Evolutionary conservation across 2,113 vertebrate genomes (phyloP).

Genomic region (Eubucco bourcierii): DNA sequence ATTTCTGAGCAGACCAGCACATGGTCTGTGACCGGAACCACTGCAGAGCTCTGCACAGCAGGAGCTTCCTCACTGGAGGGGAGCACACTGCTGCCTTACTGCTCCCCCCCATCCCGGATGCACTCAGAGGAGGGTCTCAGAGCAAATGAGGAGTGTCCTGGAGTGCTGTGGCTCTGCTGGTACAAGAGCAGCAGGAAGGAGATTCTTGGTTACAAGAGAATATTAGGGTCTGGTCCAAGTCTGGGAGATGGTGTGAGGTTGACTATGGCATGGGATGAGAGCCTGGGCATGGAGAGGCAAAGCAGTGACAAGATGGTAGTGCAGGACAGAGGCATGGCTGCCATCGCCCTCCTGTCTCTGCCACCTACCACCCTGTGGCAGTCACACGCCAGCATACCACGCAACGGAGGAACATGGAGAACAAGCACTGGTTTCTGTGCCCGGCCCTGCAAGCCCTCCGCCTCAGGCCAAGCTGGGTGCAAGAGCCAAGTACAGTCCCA

Average conservation of each 20-base stretch:
- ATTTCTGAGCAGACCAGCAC: background rate
- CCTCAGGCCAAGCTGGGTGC: background rate
- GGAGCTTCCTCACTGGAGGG: accelerated
- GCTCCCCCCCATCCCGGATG: background rate
- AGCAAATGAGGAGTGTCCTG: background rate
- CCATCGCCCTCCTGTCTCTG: background rate
- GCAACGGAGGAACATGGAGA: accelerated
- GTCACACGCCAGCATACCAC: background rate
- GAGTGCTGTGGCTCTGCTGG: accelerated
- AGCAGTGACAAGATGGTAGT: slow-evolving; percentile 52
- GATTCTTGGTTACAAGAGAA: background rate
- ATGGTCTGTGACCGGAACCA: background rate
- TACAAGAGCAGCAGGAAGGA: background rate
- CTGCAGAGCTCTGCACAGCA: background rate
- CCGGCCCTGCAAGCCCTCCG: background rate
- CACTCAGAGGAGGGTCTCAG: background rate
- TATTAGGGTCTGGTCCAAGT: background rate
- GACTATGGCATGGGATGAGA: slow-evolving; percentile 66
- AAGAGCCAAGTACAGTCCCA: background rate
- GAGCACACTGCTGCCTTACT: background rate
- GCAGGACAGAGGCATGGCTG: background rate
- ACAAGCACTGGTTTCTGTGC: accelerated
- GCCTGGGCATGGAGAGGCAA: slow-evolving; percentile 63
- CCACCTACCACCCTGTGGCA: background rate
- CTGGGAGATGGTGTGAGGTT: background rate